A percentile compares a stretch with the other conserved stretches of the same genome.
Evolutionary conservation across 2,888 invertebrate genomes (phyloP).

Genomic region (Eupithecia subumbrata): DNA sequence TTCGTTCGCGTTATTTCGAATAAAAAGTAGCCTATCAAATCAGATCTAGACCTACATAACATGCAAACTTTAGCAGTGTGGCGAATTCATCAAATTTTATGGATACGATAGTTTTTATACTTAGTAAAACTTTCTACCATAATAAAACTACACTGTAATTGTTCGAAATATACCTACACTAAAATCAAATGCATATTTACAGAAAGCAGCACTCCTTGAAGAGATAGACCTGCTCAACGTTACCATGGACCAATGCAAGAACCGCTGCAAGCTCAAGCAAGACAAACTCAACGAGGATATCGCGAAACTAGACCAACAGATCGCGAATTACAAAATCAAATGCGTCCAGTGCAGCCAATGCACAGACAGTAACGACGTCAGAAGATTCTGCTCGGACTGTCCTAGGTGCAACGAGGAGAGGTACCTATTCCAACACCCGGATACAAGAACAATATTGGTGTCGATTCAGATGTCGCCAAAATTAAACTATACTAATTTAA

Average conservation of each 20-base stretch:
- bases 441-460: no score
- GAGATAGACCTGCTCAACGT: conserved; percentile 65
- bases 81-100: no score
- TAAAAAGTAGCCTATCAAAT: no score
- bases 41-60: no score
- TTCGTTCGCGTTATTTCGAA: no score
- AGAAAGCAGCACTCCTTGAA: conserved; percentile 63
- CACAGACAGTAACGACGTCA: conserved; percentile 64
- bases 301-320: conserved; percentile 56
- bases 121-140: no score
- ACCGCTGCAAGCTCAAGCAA: conserved; percentile 65
- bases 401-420: conserved; percentile 62
- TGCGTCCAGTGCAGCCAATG: conserved; percentile 65
- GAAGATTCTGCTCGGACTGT: conserved; percentile 69
- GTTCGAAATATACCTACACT: no score
- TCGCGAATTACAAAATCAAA: conserved; percentile 52
- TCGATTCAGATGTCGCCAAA: no score
- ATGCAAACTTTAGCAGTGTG: no score
- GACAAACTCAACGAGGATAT: conserved; percentile 58
- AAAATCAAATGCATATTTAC: conserved; percentile 40
- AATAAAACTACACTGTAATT: no score
- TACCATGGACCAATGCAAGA: conserved; percentile 60
- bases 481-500: no score
- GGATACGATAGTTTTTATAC: no score
- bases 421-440: not conserved